Percentiles rank a stretch among this genome's conserved stretches.
Conservation (phyloP, 2,888 invertebrate genomes). For the Cyrtodaria siliqua region DNA sequence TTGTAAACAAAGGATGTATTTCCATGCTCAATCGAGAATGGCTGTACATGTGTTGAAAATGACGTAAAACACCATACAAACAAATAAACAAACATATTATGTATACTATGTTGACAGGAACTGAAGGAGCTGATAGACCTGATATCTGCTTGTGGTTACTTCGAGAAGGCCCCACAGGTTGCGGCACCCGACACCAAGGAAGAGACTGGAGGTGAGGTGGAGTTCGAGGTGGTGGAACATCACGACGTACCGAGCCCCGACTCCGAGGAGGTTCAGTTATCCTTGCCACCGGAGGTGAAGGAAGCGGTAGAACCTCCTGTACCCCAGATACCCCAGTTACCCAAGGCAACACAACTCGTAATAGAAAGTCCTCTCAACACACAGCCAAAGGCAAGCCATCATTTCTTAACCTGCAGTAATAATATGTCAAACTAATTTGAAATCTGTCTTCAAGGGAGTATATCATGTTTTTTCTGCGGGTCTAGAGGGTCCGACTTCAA, state of each 20-base stretch:
- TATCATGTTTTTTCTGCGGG: too few species aligned
- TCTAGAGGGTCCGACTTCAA: too few species aligned
- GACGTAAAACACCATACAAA: too few species aligned
- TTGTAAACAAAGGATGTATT: too few species aligned
- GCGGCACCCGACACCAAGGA: slow-evolving; percentile 59
- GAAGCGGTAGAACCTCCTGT: slow-evolving; percentile 44
- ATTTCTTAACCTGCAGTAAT: too few species aligned
- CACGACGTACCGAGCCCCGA: slow-evolving; percentile 66
- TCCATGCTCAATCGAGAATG: too few species aligned
- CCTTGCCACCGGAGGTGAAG: slow-evolving; percentile 65
- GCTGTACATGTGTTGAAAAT: too few species aligned
- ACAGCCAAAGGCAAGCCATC: slow-evolving; percentile 9
- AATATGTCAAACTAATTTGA: too few species aligned
- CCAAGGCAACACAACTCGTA: background rate
- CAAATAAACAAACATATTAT: too few species aligned
- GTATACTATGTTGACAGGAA: too few species aligned
- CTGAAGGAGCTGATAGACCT: slow-evolving; percentile 92
- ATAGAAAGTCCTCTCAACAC: slow-evolving; percentile 8
- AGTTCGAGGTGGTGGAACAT: slow-evolving; percentile 65
- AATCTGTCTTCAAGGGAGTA: too few species aligned
- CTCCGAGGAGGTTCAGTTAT: slow-evolving; percentile 66
- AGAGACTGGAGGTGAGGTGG: slow-evolving; percentile 41
- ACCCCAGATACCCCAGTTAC: background rate
- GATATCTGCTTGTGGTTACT: slow-evolving; percentile 94
- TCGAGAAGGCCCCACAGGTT: slow-evolving; percentile 88